Percentiles rank a stretch among this genome's conserved stretches.
These are phyloP conservation scores for Lophius americanus DNA, from an alignment of 2,797 vertebrate genomes.

Conservation along the genomic window DNA sequence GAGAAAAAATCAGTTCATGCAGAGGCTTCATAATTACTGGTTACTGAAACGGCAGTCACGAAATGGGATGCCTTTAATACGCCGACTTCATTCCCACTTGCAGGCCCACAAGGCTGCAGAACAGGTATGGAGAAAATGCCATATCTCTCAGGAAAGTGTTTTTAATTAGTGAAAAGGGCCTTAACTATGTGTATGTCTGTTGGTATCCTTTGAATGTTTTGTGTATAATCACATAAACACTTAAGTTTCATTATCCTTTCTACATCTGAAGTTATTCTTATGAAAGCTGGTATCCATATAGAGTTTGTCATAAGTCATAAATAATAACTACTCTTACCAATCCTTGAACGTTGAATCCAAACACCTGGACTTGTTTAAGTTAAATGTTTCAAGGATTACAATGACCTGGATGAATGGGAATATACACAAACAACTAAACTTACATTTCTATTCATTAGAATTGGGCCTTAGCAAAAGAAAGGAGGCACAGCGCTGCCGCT, in stretches of 20 bases:
- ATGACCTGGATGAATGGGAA: too few species aligned
- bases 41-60: slow-evolving; percentile 95
- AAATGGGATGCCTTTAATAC: slow-evolving; percentile 95
- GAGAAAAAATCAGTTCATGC: slow-evolving; percentile 98
- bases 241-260: background rate
- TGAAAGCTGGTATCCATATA: background rate
- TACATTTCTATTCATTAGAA: background rate
- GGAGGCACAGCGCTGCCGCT: too few species aligned
- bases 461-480: too few species aligned
- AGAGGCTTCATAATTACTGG: slow-evolving; percentile 98
- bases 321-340: too few species aligned
- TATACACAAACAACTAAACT: background rate
- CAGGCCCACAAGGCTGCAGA: slow-evolving; percentile 90
- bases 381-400: too few species aligned
- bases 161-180: background rate
- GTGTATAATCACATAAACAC: background rate
- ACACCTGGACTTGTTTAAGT: too few species aligned
- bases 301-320: background rate
- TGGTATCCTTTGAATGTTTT: background rate
- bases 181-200: background rate
- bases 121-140: slow-evolving; percentile 82
- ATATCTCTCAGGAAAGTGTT: background rate
- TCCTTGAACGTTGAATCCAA: too few species aligned
- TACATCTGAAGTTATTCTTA: background rate
- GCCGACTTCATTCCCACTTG: slow-evolving; percentile 92